phyloP scores from a whole-genome alignment of 2,888 invertebrate genomes.

The Ormyrus pomaceus region DNA sequence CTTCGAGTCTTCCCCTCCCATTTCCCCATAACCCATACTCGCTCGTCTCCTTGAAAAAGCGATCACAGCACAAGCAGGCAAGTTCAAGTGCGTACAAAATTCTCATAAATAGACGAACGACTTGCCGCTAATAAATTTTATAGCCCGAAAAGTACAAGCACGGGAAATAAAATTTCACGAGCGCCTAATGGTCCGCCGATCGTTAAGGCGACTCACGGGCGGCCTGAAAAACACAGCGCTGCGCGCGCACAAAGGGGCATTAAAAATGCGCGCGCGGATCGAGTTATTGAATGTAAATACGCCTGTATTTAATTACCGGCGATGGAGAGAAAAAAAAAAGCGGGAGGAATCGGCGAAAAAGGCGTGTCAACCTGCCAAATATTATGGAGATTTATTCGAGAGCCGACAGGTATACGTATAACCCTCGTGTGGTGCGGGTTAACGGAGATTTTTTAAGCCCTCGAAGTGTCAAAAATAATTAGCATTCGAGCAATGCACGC shows the following conservation, averaged over 20 bases:
- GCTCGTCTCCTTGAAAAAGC: too few species aligned
- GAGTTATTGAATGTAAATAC: conserved; percentile 47
- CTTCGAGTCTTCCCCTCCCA: too few species aligned
- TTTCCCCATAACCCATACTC: too few species aligned
- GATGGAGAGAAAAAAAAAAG: conserved; percentile 14
- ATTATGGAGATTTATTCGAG: conserved; percentile 72
- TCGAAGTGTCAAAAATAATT: conserved; percentile 50
- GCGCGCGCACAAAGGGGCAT: conserved; percentile 21
- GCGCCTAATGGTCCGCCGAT: conserved; percentile 37
- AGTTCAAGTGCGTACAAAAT: conserved; percentile 38
- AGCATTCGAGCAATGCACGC: conserved; percentile 41
- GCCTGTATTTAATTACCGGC: conserved; percentile 40
- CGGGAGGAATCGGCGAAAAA: conserved; percentile 58
- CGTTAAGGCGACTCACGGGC: conserved; percentile 39
- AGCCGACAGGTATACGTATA: conserved; percentile 1
- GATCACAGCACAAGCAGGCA: neutral
- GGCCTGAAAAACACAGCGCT: neutral
- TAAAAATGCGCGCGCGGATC: conserved; percentile 3
- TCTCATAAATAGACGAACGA: conserved; percentile 52
- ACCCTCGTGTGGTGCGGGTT: neutral
- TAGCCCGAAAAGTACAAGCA: conserved; percentile 46
- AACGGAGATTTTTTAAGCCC: neutral
- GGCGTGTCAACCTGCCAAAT: conserved; percentile 73
- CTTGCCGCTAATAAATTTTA: conserved; percentile 49
- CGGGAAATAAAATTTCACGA: conserved; percentile 51